Evolutionary conservation across 2,888 invertebrate species (phyloP).

Genomic region (Myopa testacea): DNA sequence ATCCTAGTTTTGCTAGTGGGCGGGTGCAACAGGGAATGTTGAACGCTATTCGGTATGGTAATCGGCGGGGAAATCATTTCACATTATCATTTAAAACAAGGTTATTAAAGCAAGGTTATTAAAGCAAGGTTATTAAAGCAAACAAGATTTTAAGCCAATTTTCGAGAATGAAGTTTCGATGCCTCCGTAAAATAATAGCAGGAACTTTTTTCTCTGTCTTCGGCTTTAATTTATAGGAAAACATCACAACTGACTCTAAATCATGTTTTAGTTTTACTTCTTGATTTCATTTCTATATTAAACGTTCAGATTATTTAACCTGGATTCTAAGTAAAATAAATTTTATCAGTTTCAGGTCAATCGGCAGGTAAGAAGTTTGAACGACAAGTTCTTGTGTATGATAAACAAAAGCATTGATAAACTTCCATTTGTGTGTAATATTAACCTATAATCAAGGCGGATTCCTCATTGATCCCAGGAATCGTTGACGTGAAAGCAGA

Average conservation of each 20-base stretch:
- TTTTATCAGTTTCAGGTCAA: not conserved
- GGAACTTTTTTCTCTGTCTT: too few species aligned
- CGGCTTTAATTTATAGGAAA: not conserved
- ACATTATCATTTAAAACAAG: too few species aligned
- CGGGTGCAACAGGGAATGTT: too few species aligned
- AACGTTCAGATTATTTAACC: not conserved
- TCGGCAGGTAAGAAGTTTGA: constrained; percentile 3
- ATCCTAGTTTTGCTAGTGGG: too few species aligned
- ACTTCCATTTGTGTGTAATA: constrained; percentile 28
- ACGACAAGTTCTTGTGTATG: constrained; percentile 23
- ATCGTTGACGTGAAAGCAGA: not conserved
- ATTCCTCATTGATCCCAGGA: constrained; percentile 15
- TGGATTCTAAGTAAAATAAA: not conserved
- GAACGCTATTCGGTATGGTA: too few species aligned
- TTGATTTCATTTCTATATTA: not conserved
- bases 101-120: too few species aligned
- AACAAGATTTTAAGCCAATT: too few species aligned
- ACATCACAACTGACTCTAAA: not conserved
- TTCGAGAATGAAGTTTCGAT: too few species aligned
- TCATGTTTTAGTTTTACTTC: too few species aligned
- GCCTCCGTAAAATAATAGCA: too few species aligned
- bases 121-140: too few species aligned
- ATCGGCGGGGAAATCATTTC: too few species aligned
- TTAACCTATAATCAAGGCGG: constrained; percentile 22
- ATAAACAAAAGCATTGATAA: constrained; percentile 28